Evolutionary conservation across 2,888 invertebrate species (phyloP).

Genomic region (Chalcis sispes): DNA sequence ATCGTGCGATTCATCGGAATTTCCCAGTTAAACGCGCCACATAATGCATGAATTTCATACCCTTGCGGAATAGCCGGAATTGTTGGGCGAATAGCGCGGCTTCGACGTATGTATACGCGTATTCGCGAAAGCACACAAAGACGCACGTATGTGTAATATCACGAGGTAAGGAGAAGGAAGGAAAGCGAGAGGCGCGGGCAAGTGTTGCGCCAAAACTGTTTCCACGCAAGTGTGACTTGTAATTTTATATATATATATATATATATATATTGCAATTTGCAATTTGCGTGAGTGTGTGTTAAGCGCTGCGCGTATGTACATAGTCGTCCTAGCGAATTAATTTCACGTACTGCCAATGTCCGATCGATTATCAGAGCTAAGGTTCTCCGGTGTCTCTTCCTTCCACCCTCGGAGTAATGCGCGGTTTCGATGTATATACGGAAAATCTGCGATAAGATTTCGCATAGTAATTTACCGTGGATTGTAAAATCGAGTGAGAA

Average conservation of each 20-base stretch:
- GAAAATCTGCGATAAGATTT: not conserved
- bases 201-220: not conserved
- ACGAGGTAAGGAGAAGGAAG: too few species aligned
- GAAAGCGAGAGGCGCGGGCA: not conserved
- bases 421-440: not conserved
- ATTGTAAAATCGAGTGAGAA: too few species aligned
- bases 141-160: too few species aligned
- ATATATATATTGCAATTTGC: conserved; percentile 29
- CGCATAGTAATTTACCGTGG: too few species aligned
- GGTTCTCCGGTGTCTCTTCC: not conserved
- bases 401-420: too few species aligned
- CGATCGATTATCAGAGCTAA: conserved; percentile 28
- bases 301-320: too few species aligned
- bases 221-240: too few species aligned
- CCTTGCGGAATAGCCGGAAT: conserved; percentile 21
- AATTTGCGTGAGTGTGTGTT: conserved; percentile 8
- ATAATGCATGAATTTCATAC: conserved; percentile 58
- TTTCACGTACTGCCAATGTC: conserved; percentile 8
- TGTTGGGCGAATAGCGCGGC: conserved; percentile 17
- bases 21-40: conserved; percentile 41
- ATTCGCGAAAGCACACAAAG: not conserved
- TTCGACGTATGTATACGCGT: not conserved
- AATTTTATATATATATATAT: too few species aligned
- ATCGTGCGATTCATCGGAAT: conserved; percentile 14
- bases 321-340: too few species aligned